Conservation (phyloP, 2,113 vertebrate genomes). For the Channa maculata region DNA sequence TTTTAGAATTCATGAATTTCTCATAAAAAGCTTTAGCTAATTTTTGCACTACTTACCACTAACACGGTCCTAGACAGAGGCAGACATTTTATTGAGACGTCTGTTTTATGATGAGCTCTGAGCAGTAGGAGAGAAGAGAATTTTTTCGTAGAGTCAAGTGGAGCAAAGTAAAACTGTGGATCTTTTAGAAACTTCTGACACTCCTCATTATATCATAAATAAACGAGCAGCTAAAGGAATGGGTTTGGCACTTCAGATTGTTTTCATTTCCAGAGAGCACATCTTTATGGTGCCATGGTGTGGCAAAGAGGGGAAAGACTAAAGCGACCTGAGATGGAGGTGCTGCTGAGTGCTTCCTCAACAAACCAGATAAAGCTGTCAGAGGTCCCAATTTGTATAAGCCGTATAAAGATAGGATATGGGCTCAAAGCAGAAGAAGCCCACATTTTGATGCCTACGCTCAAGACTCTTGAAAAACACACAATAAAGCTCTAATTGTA, state of each 20-base stretch:
- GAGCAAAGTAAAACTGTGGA: slow-evolving; percentile 12
- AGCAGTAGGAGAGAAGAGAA: neutral
- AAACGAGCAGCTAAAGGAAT: slow-evolving; percentile 15
- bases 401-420: neutral
- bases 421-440: neutral
- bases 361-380: neutral
- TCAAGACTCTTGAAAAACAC: too few species aligned
- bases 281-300: neutral
- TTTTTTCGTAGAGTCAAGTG: slow-evolving; percentile 27
- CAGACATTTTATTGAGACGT: slow-evolving; percentile 22
- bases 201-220: slow-evolving; percentile 27
- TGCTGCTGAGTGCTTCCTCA: neutral
- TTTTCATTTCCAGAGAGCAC: neutral
- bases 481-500: neutral
- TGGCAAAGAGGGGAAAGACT: neutral
- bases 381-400: neutral
- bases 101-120: slow-evolving; percentile 21
- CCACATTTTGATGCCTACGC: neutral
- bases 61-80: neutral
- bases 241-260: slow-evolving; percentile 10
- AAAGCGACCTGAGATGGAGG: neutral
- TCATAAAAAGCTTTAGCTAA: neutral
- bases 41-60: neutral
- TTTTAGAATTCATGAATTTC: too few species aligned
- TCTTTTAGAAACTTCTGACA: slow-evolving; percentile 38